phyloP scores from a whole-genome alignment of 30 jellyfish, hydroid and myxozoan genomes.

The Haliclystus octoradiatus region DNA sequence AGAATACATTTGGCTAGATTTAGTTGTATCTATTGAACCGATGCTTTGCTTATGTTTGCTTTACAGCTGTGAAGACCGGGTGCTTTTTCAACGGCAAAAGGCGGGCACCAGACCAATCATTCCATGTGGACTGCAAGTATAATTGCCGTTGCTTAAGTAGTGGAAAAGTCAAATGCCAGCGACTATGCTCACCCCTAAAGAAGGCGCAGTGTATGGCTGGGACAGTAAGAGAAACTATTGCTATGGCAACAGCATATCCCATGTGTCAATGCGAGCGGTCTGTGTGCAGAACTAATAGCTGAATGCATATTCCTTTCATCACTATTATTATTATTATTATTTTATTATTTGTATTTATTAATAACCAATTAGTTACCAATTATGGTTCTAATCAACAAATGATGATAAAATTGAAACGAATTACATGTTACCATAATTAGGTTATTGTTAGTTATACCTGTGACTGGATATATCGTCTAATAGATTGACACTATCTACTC shows the following conservation, averaged over 20 bases:
- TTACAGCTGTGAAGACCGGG: constrained; percentile 1
- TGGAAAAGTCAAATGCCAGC: constrained; percentile 27
- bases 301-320: too few species aligned
- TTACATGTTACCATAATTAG: too few species aligned
- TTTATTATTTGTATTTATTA: too few species aligned
- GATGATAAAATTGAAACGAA: too few species aligned
- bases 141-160: constrained; percentile 39
- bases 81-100: constrained; percentile 26
- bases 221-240: too few species aligned
- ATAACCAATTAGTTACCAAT: too few species aligned
- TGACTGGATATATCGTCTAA: too few species aligned
- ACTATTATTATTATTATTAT: too few species aligned
- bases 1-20: neutral
- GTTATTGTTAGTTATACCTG: too few species aligned
- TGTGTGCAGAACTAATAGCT: neutral
- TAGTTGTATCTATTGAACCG: neutral
- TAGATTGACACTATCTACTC: too few species aligned
- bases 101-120: constrained; percentile 15
- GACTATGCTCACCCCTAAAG: constrained; percentile 13
- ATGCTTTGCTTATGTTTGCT: too few species aligned
- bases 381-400: too few species aligned
- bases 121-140: constrained; percentile 40
- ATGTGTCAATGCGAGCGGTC: constrained; percentile 18
- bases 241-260: constrained; percentile 16
- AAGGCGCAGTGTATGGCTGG: constrained; percentile 9